Conservation (phyloP, 2,888 invertebrate genomes). For the Trissolcus japonicus region DNA sequence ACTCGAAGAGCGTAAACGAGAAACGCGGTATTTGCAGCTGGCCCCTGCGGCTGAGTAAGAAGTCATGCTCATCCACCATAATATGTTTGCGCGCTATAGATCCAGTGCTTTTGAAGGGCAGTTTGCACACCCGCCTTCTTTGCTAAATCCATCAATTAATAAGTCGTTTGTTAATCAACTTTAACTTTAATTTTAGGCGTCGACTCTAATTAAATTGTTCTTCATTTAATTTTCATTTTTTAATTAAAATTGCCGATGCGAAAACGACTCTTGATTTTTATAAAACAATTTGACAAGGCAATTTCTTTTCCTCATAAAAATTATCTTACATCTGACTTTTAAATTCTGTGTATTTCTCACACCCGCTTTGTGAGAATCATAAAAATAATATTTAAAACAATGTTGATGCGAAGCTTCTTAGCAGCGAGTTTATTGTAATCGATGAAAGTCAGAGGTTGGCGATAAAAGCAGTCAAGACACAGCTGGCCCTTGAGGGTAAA, state of each 20-base stretch:
- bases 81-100: slow-evolving; percentile 44
- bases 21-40: slow-evolving; percentile 55
- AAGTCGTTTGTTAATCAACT: slow-evolving; percentile 3
- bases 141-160: slow-evolving; percentile 40
- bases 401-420: slow-evolving; percentile 2
- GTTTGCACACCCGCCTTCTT: slow-evolving; percentile 18
- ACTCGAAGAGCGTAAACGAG: slow-evolving; percentile 55
- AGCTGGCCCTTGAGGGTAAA: slow-evolving; percentile 57
- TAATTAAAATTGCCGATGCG: background rate
- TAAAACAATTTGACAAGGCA: background rate
- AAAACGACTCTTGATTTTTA: background rate
- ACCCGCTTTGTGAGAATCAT: background rate
- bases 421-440: slow-evolving; percentile 32
- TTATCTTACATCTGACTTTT: background rate
- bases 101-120: slow-evolving; percentile 18
- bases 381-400: slow-evolving; percentile 4
- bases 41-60: slow-evolving; percentile 56
- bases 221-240: background rate
- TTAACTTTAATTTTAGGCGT: background rate
- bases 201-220: background rate
- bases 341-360: too few relatives aligned
- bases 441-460: slow-evolving; percentile 22
- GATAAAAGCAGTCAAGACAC: slow-evolving; percentile 27
- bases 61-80: slow-evolving; percentile 53
- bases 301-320: background rate